Evolutionary conservation across 2,888 invertebrate species (phyloP), one percentile per base, ranked within the genome.

Genomic region (Scelioninae gen. 1): DNA sequence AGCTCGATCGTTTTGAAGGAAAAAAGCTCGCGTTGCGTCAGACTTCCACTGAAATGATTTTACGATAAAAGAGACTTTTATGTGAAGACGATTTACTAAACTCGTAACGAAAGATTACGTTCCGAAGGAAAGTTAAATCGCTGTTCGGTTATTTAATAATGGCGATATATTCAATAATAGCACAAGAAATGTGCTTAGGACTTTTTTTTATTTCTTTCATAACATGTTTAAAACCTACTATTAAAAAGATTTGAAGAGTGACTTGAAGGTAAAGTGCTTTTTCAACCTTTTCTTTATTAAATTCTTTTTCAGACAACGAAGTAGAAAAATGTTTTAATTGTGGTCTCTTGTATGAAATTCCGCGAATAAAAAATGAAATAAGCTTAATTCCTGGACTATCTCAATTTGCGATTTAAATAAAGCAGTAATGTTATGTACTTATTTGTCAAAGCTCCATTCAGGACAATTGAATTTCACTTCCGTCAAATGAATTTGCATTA

Each of bases 151-250:
- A 65, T 78, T 78, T 58, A 71, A 78, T 68, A 76, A 76, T 11
- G 11, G 43, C 76, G 60, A 76, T 68, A 68, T 53, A 68, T 77
- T 77, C 62, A 47, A 77, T 77, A 62, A 76, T 60, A 68, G 56
- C 34, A 49, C 47, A 49, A 51, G 34, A 58, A 65, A 66, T 60
- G 60, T 32, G 49, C 40, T 31, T 16, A 40, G 43, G 40, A 32
- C 43, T 68, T 69, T 75, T 68, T 69, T 75, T 76, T 66, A 75
- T 32, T 60, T 23, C 66, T 40, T 58, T 38, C 43, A 32, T 66
- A 60, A 76, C 49, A 56, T 43, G 66, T 76, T 76, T 76, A 43
- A 75, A 75, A 66, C 11, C 15, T 15, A 38, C 11, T 5, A 15
- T 56, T 56, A 56, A 58, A 56, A 47, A 65, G 55, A 63, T 65